These are phyloP conservation scores for Vultur gryphus DNA, from an alignment of 2,797 vertebrate genomes.

Conservation along the genomic window DNA sequence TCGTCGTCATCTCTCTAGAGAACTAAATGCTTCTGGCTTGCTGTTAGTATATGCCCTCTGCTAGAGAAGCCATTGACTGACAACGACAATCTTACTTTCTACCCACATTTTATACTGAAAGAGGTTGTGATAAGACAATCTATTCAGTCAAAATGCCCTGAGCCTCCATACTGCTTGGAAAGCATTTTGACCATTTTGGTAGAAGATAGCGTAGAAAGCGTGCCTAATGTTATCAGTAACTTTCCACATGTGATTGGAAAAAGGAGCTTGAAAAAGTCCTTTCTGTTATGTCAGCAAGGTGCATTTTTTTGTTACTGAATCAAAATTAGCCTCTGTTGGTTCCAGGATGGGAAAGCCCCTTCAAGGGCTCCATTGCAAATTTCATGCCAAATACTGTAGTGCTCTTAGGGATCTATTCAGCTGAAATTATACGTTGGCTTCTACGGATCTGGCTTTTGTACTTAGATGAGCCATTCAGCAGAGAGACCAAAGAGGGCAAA, in stretches of 20 bases:
- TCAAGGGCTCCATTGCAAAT: slow-evolving; percentile 9
- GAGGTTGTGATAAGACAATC: background rate
- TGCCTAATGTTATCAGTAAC: background rate
- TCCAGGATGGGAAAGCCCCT: background rate
- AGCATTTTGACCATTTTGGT: background rate
- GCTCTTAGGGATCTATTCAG: slow-evolving; percentile 31
- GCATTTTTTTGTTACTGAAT: background rate
- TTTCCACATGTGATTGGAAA: background rate
- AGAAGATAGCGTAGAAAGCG: background rate
- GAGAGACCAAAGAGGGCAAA: background rate
- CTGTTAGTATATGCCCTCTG: background rate
- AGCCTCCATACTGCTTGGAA: background rate
- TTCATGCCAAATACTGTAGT: slow-evolving; percentile 15
- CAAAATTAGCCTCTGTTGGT: background rate
- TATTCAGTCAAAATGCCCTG: background rate
- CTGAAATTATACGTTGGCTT: slow-evolving; percentile 36
- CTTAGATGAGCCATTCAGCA: slow-evolving; percentile 34
- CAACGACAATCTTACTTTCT: background rate
- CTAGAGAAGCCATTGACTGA: background rate
- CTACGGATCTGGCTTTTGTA: slow-evolving; percentile 29
- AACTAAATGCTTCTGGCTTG: background rate
- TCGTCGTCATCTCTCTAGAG: background rate
- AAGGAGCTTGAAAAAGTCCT: background rate
- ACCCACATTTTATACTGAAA: background rate
- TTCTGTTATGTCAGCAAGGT: slow-evolving; percentile 11